Percentiles rank a stretch among this genome's conserved stretches.
phyloP scores from a whole-genome alignment of 2,113 vertebrate genomes.

The Syngnathus scovelli region DNA sequence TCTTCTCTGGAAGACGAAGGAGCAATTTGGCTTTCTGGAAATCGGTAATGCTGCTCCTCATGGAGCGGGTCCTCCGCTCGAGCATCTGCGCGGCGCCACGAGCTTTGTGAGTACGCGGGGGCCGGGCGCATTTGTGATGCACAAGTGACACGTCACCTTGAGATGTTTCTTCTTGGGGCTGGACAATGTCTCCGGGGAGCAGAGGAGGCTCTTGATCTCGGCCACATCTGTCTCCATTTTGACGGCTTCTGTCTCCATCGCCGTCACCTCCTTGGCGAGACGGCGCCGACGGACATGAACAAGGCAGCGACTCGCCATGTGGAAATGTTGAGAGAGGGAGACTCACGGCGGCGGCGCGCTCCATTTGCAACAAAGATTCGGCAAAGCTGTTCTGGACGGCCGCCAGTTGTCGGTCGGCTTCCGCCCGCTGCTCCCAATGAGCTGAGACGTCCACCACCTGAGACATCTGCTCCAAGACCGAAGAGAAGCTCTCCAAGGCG shows the following conservation, averaged over 20 bases:
- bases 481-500: slow-evolving; percentile 70
- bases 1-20: slow-evolving; percentile 72
- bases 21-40: slow-evolving; percentile 77
- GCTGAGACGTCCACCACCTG: slow-evolving; percentile 74
- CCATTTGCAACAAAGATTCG: slow-evolving; percentile 75
- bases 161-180: slow-evolving; percentile 75
- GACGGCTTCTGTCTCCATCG: slow-evolving; percentile 82
- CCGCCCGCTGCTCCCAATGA: slow-evolving; percentile 65
- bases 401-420: slow-evolving; percentile 69
- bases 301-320: rapidly evolving
- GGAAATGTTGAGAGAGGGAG: not conserved
- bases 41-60: slow-evolving; percentile 76
- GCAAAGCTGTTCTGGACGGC: slow-evolving; percentile 75
- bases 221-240: slow-evolving; percentile 77
- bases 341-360: slow-evolving; percentile 82
- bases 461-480: slow-evolving; percentile 77
- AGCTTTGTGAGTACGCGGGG: not conserved
- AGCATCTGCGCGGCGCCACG: slow-evolving; percentile 62
- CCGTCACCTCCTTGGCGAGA: slow-evolving; percentile 76
- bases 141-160: slow-evolving; percentile 55
- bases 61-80: slow-evolving; percentile 73
- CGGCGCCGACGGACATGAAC: not conserved
- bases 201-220: slow-evolving; percentile 77
- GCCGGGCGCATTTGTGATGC: no score
- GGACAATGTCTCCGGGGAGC: slow-evolving; percentile 78